phyloP scores from a whole-genome alignment of 2,888 invertebrate species.

The Tenthredo notha region DNA sequence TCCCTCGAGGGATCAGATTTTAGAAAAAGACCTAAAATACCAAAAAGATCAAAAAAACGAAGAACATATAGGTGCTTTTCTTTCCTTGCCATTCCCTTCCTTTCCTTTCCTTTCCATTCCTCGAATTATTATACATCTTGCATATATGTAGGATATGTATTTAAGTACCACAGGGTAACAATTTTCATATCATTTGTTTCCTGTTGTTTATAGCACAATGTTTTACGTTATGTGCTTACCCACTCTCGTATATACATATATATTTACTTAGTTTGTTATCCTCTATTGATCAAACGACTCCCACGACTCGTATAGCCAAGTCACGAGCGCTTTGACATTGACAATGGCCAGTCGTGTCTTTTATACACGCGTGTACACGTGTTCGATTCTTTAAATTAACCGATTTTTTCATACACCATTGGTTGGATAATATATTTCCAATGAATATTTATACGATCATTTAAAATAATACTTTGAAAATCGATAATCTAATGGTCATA shows the following conservation, averaged over 20 bases:
- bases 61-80: background rate
- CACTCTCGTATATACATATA: background rate
- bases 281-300: constrained; percentile 26
- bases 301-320: constrained; percentile 5
- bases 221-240: background rate
- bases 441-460: background rate
- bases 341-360: constrained; percentile 64
- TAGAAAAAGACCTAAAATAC: background rate
- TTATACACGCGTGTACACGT: background rate
- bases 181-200: background rate
- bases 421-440: background rate
- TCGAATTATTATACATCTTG: background rate
- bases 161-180: background rate
- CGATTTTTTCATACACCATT: background rate
- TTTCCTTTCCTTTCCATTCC: background rate
- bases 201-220: background rate
- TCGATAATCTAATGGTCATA: background rate
- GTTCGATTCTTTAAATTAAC: background rate
- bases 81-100: background rate
- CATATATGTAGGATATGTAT: background rate
- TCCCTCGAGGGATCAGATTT: background rate
- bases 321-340: constrained; percentile 59
- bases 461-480: too few relatives aligned
- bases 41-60: background rate
- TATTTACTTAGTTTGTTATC: constrained; percentile 17